These are phyloP conservation scores for Sinocyclocheilus maitianheensis DNA, from an alignment of 2,113 vertebrate genomes.

Conservation along the genomic window DNA sequence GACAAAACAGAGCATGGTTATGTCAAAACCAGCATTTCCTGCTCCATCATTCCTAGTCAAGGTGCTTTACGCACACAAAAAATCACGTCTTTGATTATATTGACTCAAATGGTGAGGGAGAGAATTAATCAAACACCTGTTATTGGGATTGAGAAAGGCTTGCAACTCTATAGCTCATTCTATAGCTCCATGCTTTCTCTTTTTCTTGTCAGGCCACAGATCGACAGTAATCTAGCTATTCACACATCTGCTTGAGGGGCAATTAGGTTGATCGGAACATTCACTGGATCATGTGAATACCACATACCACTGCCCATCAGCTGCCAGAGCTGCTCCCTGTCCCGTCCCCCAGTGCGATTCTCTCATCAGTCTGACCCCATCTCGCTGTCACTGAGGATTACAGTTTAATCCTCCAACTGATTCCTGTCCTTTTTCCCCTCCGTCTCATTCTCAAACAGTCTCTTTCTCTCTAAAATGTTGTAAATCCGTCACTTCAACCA, in stretches of 20 bases:
- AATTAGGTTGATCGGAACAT: slow-evolving; percentile 39
- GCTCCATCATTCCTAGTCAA: not conserved
- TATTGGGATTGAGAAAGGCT: slow-evolving; percentile 31
- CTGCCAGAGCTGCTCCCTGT: not conserved
- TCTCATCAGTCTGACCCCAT: slow-evolving; percentile 45
- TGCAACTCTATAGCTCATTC: not conserved
- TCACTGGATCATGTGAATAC: slow-evolving; percentile 22
- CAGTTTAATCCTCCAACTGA: slow-evolving; percentile 53
- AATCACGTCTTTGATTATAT: slow-evolving; percentile 14
- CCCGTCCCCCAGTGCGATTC: slow-evolving; percentile 2
- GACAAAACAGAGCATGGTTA: slow-evolving; percentile 15
- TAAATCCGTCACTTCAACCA: slow-evolving; percentile 2
- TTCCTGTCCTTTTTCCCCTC: slow-evolving; percentile 34
- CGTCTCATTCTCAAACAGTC: slow-evolving; percentile 31
- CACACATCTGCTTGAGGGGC: slow-evolving; percentile 36
- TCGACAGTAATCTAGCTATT: slow-evolving; percentile 32
- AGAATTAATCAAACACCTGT: slow-evolving; percentile 39
- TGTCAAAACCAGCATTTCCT: not conserved
- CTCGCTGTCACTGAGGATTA: slow-evolving; percentile 52
- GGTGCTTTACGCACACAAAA: not conserved
- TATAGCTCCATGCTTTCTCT: not conserved
- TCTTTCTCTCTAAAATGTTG: slow-evolving; percentile 54
- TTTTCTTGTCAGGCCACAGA: not conserved
- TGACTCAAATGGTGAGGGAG: not conserved
- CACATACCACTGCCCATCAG: slow-evolving; percentile 1